These are phyloP conservation scores for Hydrophis major DNA, from an alignment of 2,797 vertebrate genomes.

Conservation along the genomic window DNA sequence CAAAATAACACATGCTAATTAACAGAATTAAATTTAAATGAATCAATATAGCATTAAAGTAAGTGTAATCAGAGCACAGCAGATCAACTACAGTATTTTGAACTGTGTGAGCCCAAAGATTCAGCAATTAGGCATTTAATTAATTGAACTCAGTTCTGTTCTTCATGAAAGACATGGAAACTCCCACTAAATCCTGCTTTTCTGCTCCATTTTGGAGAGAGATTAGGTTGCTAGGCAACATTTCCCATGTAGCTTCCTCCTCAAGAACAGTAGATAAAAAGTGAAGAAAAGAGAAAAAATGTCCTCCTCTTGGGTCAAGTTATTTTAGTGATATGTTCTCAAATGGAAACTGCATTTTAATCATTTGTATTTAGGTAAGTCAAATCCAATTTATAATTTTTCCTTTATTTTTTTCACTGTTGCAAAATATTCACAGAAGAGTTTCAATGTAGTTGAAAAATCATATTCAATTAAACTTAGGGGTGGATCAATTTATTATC, in stretches of 20 bases:
- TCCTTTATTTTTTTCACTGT: neutral
- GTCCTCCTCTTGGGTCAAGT: conserved; percentile 17
- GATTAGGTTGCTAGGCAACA: conserved; percentile 37
- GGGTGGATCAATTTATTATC: neutral
- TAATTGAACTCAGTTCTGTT: neutral
- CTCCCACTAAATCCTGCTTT: conserved; percentile 14
- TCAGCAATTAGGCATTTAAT: neutral
- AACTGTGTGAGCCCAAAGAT: neutral
- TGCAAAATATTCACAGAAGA: neutral
- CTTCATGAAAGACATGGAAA: conserved; percentile 18
- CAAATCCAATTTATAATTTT: conserved; percentile 13
- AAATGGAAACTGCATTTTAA: conserved; percentile 7
- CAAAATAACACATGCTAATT: neutral
- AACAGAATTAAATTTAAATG: neutral
- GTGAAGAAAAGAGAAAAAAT: neutral
- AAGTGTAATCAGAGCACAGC: neutral
- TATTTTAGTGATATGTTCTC: conserved; percentile 4
- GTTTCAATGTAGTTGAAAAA: neutral
- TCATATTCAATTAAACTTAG: neutral
- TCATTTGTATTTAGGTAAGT: neutral
- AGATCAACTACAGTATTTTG: neutral
- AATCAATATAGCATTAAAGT: neutral
- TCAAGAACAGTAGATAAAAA: conserved; percentile 11
- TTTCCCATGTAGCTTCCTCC: conserved; percentile 22
- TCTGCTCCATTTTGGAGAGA: conserved; percentile 37